These are phyloP conservation scores for Sebastes paucispinis DNA, from an alignment of 2,797 vertebrate genomes.

Conservation along the genomic window DNA sequence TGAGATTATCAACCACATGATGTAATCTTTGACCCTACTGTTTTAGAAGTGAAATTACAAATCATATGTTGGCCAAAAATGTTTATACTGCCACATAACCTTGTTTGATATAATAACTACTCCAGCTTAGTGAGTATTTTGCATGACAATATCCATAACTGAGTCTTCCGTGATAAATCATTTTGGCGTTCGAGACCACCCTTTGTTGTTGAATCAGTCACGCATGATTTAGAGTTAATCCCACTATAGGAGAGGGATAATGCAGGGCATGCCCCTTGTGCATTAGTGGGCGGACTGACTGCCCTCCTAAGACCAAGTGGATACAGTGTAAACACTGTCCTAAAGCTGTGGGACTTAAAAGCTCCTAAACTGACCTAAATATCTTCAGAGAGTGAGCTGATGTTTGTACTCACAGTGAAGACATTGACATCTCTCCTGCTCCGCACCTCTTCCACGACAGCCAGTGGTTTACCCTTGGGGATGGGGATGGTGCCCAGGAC, in stretches of 20 bases:
- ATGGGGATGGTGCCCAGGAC: constrained; percentile 93
- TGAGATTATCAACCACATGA: constrained; percentile 16
- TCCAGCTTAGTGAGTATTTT: constrained; percentile 30
- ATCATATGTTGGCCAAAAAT: not conserved
- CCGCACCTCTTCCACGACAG: constrained; percentile 93
- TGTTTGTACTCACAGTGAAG: constrained; percentile 87
- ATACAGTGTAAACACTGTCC: constrained; percentile 45
- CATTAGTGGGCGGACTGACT: constrained; percentile 39
- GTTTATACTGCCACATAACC: not conserved
- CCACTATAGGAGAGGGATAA: constrained; percentile 65
- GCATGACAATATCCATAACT: constrained; percentile 66
- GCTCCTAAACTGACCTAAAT: constrained; percentile 57
- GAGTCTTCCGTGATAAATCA: constrained; percentile 66
- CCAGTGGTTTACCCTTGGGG: constrained; percentile 89
- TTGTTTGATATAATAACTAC: not conserved
- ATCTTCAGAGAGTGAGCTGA: not conserved
- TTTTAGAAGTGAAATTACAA: constrained; percentile 4
- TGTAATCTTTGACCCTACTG: constrained; percentile 29
- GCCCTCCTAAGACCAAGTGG: constrained; percentile 38
- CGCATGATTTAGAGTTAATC: constrained; percentile 76
- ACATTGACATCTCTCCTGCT: constrained; percentile 87
- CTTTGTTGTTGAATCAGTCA: constrained; percentile 80
- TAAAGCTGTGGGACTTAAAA: constrained; percentile 27
- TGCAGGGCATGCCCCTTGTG: constrained; percentile 44
- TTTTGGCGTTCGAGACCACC: constrained; percentile 65